Evolutionary conservation across 2,888 invertebrate genomes (phyloP), one percentile per base, ranked within the genome.

Genomic region (Ectemnius cavifrons): DNA sequence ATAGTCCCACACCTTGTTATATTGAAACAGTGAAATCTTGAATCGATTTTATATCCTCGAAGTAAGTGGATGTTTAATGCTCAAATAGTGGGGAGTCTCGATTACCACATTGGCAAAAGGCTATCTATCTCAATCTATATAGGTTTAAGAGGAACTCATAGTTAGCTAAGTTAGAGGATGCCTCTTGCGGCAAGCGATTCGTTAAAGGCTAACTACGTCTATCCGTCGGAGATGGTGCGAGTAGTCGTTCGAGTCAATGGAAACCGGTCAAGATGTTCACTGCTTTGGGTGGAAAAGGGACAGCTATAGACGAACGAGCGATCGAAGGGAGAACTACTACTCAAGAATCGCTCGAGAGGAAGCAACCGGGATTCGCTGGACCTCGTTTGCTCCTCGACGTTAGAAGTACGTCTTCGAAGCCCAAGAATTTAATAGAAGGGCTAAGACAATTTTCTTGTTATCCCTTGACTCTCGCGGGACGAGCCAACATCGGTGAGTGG

Each of bases 351-450:
- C 65, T 67, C 47, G 60, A 69, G 64, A 73, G 16, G 73, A 71
- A 65, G 62, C 62, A 37, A 37, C 37, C 37, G 1, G 5, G 37
- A 1, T 11, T 4, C 37, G 11, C 63, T 67, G 69, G 67, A 74
- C 62, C 72, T 81, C 73, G 79, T 81, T 81, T 81, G 77, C 74
- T 71, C 77, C 65, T 47, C 70, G 76, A 71, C 74, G 66, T 45
- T 69, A 58, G 64, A 68, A 71, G 75, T 37, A 69, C 74, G 61
- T 63, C 67, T 65, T 75, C 75, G 77, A 81, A 79, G 79, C 79
- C 75, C 73, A 73, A 81, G 79, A 79, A 82, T 82, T 82, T 82
- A 78, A 82, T 80, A 79, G 79, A 82, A 71, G 72, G 77, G 71
- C 63, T 75, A 73, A 79, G 79, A 79, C 82, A 79, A 81, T 81